Conservation (phyloP, 2,797 vertebrate species). For the Rhabdomys pumilio region DNA sequence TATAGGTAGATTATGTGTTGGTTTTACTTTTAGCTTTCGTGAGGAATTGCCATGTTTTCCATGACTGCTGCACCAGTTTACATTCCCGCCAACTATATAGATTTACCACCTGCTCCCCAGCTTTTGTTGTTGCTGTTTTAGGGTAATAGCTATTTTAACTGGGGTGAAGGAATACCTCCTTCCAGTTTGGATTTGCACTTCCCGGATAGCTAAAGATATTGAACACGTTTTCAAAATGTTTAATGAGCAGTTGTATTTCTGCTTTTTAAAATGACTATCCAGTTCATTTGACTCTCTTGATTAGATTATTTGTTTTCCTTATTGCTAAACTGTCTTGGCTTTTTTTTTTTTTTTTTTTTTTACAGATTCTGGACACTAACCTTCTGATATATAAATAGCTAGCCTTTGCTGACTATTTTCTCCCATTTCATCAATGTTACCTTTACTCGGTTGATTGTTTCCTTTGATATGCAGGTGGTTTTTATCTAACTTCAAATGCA, state of each 20-base stretch:
- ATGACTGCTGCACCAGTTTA: neutral
- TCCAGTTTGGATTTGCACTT: neutral
- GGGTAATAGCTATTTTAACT: neutral
- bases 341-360: neutral
- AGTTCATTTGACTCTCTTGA: neutral
- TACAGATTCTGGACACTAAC: neutral
- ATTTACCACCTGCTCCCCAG: neutral
- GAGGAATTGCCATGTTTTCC: neutral
- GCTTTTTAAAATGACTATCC: neutral
- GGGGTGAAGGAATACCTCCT: neutral
- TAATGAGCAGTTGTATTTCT: neutral
- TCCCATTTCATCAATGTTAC: neutral
- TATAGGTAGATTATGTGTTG: neutral
- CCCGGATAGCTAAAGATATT: neutral
- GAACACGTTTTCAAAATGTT: neutral
- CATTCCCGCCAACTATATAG: neutral
- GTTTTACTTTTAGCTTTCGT: neutral
- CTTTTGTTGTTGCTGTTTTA: neutral
- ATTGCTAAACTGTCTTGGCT: neutral
- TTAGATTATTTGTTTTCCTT: neutral
- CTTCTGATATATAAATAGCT: neutral
- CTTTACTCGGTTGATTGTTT: neutral
- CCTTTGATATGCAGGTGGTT: neutral
- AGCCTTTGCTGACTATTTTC: neutral
- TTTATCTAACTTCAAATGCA: conserved; percentile 60